Evolutionary conservation across 2,888 invertebrate genomes (phyloP).

Genomic region (Cancer borealis): DNA sequence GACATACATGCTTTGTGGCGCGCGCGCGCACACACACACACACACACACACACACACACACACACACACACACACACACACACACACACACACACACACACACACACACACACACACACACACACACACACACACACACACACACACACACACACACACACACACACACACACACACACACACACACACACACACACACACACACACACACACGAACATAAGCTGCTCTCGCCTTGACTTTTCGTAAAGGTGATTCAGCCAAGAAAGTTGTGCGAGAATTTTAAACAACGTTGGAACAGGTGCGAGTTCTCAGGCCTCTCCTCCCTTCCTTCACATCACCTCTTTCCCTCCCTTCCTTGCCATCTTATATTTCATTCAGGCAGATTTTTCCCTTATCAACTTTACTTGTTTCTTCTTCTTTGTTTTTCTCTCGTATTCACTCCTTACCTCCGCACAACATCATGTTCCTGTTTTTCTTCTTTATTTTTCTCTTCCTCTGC

Average conservation of each 20-base stretch:
- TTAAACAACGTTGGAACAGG: conserved; percentile 24
- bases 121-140: conserved; percentile 18
- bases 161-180: conserved; percentile 40
- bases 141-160: conserved; percentile 40
- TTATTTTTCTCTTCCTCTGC: background rate
- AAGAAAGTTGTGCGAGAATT: conserved; percentile 36
- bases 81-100: background rate
- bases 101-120: background rate
- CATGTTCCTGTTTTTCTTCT: background rate
- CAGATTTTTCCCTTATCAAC: background rate
- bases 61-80: no score
- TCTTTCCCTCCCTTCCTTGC: background rate
- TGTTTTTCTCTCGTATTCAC: background rate
- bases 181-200: background rate
- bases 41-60: no score
- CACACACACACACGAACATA: background rate
- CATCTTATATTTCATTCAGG: background rate
- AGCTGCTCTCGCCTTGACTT: background rate
- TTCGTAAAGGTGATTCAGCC: background rate
- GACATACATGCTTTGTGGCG: background rate
- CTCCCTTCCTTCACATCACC: background rate
- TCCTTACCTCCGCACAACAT: background rate
- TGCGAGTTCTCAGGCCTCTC: background rate
- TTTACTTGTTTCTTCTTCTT: background rate
- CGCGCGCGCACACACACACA: no score